phyloP scores from a whole-genome alignment of 2,113 vertebrate species.

The Ceyx melanurus region DNA sequence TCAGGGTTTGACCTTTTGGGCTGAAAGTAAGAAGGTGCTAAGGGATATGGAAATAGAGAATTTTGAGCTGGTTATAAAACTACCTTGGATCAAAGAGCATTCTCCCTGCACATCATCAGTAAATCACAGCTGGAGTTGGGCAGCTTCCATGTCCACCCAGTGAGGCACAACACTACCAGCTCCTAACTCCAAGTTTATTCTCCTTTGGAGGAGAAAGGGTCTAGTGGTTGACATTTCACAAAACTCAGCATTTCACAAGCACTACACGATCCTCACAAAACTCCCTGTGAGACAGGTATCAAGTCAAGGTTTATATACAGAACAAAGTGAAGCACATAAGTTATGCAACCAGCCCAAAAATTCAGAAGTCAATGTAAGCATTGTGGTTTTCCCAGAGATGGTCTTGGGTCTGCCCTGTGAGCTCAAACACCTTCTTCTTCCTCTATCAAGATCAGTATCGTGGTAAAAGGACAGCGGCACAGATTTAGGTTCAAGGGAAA shows the following conservation, averaged over 20 bases:
- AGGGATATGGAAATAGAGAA: background rate
- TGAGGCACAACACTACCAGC: background rate
- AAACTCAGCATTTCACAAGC: background rate
- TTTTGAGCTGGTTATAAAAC: background rate
- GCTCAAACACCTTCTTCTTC: background rate
- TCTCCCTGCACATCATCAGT: background rate
- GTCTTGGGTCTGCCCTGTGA: background rate
- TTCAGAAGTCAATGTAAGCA: accelerated
- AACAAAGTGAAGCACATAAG: background rate
- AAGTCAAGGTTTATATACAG: background rate
- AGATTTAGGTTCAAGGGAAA: background rate
- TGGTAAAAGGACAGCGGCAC: background rate
- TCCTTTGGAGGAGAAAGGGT: background rate
- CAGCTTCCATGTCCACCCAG: background rate
- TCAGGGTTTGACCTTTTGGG: background rate
- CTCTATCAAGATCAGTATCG: background rate
- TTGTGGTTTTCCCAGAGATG: background rate
- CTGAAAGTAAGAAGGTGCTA: background rate
- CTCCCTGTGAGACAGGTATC: background rate
- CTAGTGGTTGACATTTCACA: background rate
- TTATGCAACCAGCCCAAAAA: background rate
- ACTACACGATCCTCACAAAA: background rate
- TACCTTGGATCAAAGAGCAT: no score
- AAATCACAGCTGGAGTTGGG: background rate
- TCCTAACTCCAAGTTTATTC: background rate